Percentiles rank a stretch among this genome's conserved stretches.
Evolutionary conservation across 1,140 invertebrate genomes (phyloP).

Genomic region (Drosophila pandora): DNA sequence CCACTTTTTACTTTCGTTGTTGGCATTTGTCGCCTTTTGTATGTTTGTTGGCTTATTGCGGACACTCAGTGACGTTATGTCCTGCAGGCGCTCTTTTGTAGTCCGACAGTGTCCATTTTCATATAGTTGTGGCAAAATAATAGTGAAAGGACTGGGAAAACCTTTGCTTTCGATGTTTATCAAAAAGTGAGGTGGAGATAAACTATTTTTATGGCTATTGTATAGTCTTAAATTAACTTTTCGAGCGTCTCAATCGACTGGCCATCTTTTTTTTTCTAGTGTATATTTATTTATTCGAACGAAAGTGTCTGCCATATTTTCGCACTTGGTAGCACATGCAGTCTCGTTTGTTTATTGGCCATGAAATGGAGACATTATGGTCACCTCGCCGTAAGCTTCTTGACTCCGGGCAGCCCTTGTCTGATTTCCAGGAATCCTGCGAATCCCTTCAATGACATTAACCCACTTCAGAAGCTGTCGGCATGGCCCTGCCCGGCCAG

Average conservation of each 20-base stretch:
- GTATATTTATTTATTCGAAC: constrained; percentile 36
- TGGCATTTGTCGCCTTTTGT: constrained; percentile 78
- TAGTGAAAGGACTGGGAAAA: neutral
- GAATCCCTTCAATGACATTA: constrained; percentile 23
- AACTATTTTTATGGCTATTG: neutral
- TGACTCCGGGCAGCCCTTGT: neutral
- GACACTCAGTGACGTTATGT: constrained; percentile 47
- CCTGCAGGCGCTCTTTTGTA: constrained; percentile 7
- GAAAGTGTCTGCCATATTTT: constrained; percentile 39
- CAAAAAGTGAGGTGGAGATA: neutral
- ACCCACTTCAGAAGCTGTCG: constrained; percentile 49
- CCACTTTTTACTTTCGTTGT: constrained; percentile 67
- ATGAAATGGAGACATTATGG: constrained; percentile 51
- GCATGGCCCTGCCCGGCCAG: constrained; percentile 1
- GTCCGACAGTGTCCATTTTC: constrained; percentile 3
- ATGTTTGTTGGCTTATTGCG: constrained; percentile 74
- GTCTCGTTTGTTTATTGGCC: constrained; percentile 41
- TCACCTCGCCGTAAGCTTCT: constrained; percentile 17
- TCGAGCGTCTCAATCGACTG: neutral
- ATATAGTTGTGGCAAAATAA: neutral
- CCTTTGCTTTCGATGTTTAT: neutral
- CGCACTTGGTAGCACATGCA: constrained; percentile 37
- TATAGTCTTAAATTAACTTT: neutral
- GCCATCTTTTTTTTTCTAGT: neutral
- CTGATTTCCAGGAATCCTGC: constrained; percentile 5